Conservation (phyloP, 35 echinoderm and acorn worm genomes). For the Diadema setosum region DNA sequence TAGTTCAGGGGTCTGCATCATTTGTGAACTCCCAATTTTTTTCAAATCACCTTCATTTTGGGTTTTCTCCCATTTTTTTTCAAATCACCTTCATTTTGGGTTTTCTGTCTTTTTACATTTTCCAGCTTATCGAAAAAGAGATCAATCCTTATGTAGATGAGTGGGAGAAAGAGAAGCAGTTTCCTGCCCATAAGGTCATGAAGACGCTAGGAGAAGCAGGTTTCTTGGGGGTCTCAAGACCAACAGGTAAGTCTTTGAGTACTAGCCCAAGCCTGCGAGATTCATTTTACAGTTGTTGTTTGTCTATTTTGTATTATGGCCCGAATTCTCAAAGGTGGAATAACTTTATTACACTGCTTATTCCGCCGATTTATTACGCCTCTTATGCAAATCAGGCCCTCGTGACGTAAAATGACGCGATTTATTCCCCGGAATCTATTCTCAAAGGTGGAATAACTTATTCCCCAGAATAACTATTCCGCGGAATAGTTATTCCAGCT, state of each 20-base stretch:
- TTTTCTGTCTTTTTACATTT: neutral
- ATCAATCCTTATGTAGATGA: conserved; percentile 96
- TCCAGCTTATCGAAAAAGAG: conserved; percentile 88
- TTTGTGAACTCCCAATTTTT: neutral
- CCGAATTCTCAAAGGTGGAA: too few species aligned
- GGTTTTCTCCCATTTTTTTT: neutral
- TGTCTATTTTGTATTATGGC: too few species aligned
- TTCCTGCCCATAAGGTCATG: conserved; percentile 88
- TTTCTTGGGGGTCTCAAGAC: conserved; percentile 87
- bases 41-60: neutral
- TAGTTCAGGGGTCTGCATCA: neutral
- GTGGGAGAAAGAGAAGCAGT: conserved; percentile 77
- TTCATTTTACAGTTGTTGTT: too few species aligned
- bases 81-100: neutral
- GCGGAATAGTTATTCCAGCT: too few species aligned
- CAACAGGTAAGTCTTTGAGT: conserved; percentile 72
- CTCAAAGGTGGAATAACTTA: too few species aligned
- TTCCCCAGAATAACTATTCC: too few species aligned
- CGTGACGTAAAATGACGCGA: too few species aligned
- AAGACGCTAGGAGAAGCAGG: conserved; percentile 91
- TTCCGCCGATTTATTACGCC: too few species aligned
- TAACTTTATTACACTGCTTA: too few species aligned
- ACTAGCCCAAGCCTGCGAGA: too few species aligned
- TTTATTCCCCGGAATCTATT: too few species aligned
- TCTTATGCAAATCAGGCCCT: too few species aligned